Base-by-base conservation (phyloP, 2,888 invertebrate genomes). In the Coelopa pilipes region DNA sequence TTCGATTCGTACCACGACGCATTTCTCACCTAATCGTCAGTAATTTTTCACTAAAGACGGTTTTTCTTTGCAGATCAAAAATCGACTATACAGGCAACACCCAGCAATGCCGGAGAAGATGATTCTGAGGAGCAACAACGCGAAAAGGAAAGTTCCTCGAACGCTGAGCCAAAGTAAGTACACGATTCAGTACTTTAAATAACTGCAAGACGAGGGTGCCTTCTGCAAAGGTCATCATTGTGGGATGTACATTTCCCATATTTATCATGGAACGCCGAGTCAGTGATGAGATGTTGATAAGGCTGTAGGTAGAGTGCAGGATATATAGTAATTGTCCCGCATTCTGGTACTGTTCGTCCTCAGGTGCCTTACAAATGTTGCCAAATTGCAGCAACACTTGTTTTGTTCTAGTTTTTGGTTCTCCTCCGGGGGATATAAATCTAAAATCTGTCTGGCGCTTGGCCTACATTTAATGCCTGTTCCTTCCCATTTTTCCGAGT, bases 361-460 rank as follows among this genome's bases (percentile, higher is more conserved):
- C 19, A 17, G 7, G 60, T 24, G 34, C 21, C 1, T 19, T 60
- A 24, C 24, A 60, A 24, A 11, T 60, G 60, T 60, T 60, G 19
- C 46, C 46, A 47, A 46, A 65, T 47, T 65, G 63, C 34, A 34
- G 34, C 4, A 34, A 7, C 34, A 34, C 34, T 34, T 34, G 45
- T 63, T 63, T 45, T 57, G 57, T 63, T 63, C 1, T 24, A 34
- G 13, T 47, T 46, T 66, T 50, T 50, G 13, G 24, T 67, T 55
- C n/a, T 1, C 11, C 2, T 66, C 19, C 19, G 21, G n/a, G 50
- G n/a, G 67, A 70, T 76, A 77, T 78, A 78, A 77, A 76, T 78
- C 76, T 65, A 49, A 78, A 77, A 78, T 78, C 75, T 76, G 78
- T 74, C 76, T 67, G 76, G 71, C 68, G 67, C 45, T 60, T 69